Evolutionary conservation across 2,113 vertebrate species (phyloP).

Genomic region (Aphelocoma coerulescens): DNA sequence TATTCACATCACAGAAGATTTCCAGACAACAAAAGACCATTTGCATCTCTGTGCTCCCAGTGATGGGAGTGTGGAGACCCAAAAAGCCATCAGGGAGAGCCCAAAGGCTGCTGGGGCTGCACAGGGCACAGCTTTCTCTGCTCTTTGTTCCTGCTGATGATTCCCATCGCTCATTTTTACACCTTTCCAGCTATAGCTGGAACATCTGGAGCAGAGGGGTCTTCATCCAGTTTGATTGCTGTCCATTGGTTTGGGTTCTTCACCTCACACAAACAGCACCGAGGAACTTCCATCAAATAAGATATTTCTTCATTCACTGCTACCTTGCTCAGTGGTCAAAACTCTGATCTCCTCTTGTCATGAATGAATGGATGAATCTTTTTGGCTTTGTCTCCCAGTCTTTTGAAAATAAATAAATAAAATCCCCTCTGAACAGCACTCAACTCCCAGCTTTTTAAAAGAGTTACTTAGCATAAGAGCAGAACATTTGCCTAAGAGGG

Average conservation of each 20-base stretch:
- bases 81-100: neutral
- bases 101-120: neutral
- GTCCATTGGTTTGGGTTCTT: neutral
- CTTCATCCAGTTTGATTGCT: neutral
- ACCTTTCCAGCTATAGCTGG: neutral
- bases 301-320: neutral
- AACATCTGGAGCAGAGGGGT: neutral
- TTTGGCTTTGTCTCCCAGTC: neutral
- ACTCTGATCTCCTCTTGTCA: neutral
- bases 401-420: neutral
- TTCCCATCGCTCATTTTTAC: neutral
- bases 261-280: neutral
- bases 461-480: conserved; percentile 12
- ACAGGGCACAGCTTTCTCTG: neutral
- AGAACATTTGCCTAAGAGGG: conserved; percentile 36
- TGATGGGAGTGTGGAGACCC: neutral
- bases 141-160: neutral
- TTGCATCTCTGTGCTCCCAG: neutral
- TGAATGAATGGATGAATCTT: neutral
- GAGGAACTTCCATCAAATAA: neutral
- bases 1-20: neutral
- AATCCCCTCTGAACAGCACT: neutral
- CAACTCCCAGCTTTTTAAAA: neutral
- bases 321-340: neutral
- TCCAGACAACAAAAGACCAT: neutral